Conservation (phyloP, 2,113 vertebrate species). For the Pantherophis guttatus region DNA sequence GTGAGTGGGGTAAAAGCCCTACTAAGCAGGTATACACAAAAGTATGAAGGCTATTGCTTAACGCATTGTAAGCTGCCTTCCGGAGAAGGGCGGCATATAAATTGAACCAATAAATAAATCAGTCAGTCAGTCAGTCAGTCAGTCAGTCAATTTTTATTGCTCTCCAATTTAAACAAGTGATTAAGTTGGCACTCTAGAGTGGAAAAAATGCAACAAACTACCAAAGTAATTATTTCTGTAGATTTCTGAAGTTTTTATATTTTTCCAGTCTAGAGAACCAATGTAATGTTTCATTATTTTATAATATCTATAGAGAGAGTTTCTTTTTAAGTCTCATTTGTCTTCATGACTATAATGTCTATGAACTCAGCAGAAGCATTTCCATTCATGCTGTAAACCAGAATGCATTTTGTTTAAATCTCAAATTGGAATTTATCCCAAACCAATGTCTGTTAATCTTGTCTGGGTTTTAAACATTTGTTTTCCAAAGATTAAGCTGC, state of each 20-base stretch:
- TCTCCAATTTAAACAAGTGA: background rate
- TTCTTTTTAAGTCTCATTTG: background rate
- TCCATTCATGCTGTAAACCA: background rate
- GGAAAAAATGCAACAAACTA: background rate
- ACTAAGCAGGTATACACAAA: too few relatives aligned
- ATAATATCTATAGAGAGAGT: background rate
- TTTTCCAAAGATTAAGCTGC: background rate
- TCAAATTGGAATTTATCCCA: background rate
- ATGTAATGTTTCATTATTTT: background rate
- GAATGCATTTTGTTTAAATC: background rate
- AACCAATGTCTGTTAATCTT: background rate
- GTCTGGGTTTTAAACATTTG: background rate
- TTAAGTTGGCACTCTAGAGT: background rate
- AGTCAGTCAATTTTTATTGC: too few relatives aligned
- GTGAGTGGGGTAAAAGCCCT: too few relatives aligned
- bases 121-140: too few relatives aligned
- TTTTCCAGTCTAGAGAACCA: background rate
- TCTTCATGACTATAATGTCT: background rate
- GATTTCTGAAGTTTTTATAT: background rate
- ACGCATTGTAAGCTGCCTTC: too few relatives aligned
- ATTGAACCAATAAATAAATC: too few relatives aligned
- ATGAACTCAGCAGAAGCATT: background rate
- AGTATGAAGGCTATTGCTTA: too few relatives aligned
- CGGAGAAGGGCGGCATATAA: too few relatives aligned
- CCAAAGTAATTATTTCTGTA: background rate